A percentile compares a stretch with the other conserved stretches of the same genome.
These are phyloP conservation scores for Cerastis leucographa DNA, from an alignment of 2,888 invertebrate species.

Conservation along the genomic window DNA sequence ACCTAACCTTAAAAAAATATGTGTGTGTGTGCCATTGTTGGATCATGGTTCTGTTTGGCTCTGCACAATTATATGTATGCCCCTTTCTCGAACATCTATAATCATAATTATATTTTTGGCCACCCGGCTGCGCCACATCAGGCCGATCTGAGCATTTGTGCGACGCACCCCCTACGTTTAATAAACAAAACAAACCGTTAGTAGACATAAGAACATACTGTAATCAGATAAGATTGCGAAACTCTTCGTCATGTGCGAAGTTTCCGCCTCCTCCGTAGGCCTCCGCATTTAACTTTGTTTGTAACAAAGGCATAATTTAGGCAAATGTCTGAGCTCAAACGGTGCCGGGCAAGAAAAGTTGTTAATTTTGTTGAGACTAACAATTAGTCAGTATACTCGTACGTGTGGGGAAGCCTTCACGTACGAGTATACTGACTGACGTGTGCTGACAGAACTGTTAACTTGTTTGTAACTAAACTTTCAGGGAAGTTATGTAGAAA, in stretches of 20 bases:
- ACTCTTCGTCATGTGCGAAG: slow-evolving; percentile 13
- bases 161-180: too few species aligned
- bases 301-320: slow-evolving; percentile 54
- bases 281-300: slow-evolving; percentile 19
- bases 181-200: slow-evolving; percentile 20
- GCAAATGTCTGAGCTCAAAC: slow-evolving; percentile 18
- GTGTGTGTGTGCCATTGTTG: not conserved
- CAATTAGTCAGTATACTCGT: too few species aligned
- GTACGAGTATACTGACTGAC: not conserved
- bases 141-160: not conserved
- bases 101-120: not conserved
- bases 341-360: slow-evolving; percentile 27
- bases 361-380: slow-evolving; percentile 50
- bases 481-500: slow-evolving; percentile 1
- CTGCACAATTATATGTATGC: not conserved
- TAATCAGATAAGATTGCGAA: slow-evolving; percentile 20
- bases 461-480: slow-evolving; percentile 4
- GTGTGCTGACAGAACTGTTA: not conserved
- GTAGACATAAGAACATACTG: not conserved
- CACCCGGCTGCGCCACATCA: too few species aligned
- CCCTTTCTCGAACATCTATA: not conserved
- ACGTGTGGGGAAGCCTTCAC: too few species aligned
- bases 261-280: slow-evolving; percentile 1
- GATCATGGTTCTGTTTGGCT: not conserved
- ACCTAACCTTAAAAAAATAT: too few species aligned